Conservation (phyloP, 2,113 vertebrate genomes). For the Oxyura jamaicensis region DNA sequence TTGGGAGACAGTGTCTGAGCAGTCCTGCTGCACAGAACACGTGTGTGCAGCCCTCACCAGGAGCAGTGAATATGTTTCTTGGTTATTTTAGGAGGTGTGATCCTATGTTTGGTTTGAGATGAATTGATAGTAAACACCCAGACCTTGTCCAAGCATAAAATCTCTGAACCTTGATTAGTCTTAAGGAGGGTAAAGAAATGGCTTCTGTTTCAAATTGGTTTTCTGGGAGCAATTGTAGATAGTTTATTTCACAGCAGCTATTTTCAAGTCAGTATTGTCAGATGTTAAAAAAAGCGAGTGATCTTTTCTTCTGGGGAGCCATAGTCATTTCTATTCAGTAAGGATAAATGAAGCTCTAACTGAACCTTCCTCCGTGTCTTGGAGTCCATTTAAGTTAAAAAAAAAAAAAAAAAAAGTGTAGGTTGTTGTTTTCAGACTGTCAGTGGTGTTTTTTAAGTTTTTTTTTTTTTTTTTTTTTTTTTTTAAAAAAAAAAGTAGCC, state of each 20-base stretch:
- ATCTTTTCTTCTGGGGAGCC: background rate
- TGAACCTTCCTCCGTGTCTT: background rate
- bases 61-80: accelerated
- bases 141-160: background rate
- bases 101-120: background rate
- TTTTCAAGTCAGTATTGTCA: background rate
- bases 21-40: too few species aligned
- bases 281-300: background rate
- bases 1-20: background rate
- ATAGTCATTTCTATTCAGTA: background rate
- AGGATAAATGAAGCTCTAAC: background rate
- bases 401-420: background rate
- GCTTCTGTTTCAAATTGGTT: background rate
- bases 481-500: background rate
- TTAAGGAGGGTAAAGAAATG: background rate
- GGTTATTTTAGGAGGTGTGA: background rate
- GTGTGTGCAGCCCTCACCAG: background rate
- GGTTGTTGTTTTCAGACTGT: background rate
- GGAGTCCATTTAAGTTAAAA: background rate
- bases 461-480: too few species aligned
- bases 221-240: background rate
- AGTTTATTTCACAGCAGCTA: background rate
- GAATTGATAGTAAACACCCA: background rate
- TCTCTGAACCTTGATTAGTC: background rate
- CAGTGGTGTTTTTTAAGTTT: background rate